phyloP scores from a whole-genome alignment of 1,140 invertebrate genomes.

The Gonatopus flavifemur region DNA sequence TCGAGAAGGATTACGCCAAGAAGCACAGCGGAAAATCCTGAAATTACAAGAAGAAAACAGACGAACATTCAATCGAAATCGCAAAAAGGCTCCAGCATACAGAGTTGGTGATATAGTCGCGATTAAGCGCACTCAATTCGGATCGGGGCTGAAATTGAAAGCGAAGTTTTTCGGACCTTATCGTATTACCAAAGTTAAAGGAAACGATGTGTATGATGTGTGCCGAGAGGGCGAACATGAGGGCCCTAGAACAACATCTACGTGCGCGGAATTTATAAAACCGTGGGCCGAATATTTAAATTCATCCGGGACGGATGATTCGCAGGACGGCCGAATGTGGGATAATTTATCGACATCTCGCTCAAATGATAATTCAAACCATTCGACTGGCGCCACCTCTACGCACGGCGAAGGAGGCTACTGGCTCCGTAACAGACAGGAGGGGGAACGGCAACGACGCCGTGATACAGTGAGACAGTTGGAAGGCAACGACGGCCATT shows the following conservation, averaged over 20 bases:
- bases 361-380: too few relatives aligned
- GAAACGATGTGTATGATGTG: neutral
- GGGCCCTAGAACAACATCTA: neutral
- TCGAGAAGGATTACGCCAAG: neutral
- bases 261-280: neutral
- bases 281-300: too few relatives aligned
- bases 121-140: neutral
- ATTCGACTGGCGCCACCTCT: too few relatives aligned
- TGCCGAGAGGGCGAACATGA: neutral
- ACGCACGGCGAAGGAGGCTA: too few relatives aligned
- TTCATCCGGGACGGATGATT: too few relatives aligned
- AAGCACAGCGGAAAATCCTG: neutral
- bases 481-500: too few relatives aligned
- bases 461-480: too few relatives aligned
- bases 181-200: neutral
- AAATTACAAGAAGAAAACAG: neutral
- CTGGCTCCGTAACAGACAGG: too few relatives aligned
- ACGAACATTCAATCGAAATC: neutral
- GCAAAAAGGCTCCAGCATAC: neutral
- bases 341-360: too few relatives aligned
- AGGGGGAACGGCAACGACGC: too few relatives aligned
- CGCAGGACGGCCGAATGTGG: too few relatives aligned
- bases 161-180: constrained; percentile 6
- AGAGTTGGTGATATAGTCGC: neutral
- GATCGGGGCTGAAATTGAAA: neutral